Base-by-base conservation (phyloP, 1,140 invertebrate species). In the Hestina assimilis region DNA sequence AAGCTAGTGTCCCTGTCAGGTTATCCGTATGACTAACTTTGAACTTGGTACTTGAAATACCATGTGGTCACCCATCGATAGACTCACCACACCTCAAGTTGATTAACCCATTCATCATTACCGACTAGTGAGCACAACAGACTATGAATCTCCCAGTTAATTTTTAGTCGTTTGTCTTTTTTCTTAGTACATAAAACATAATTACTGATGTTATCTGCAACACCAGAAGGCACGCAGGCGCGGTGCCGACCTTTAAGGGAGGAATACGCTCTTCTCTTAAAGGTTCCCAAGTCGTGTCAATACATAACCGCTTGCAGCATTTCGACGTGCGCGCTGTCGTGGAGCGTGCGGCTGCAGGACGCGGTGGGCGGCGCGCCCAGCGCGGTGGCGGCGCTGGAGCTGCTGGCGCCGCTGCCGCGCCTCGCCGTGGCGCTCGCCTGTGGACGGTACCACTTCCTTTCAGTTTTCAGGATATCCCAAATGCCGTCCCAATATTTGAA, bases 371-470 rank as follows among this genome's bases (percentile, higher is more conserved):
- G 79, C 0, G 66, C 71, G 1, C 60, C 69, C 26, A 67, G 70
- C 6, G 43, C 60, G 3, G 69, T 85, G 8, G 52, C 67, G 0
- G 74, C 74, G 15, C 46, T 85, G 56, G 55, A 63, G 11, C 38
- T 67, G n/a, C 71, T 85, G 41, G 51, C 40, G 3, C 35, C 31
- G 5, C 55, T 79, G 24, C 62, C 45, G 0, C 47, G 75, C 0
- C 66, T 83, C 12, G 82, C 82, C 0, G 41, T 85, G 2, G 79
- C 82, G 2, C 65, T 81, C 1, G 52, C 61, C 1, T 72, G 69
- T 15, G 81, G 79, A 14, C 66, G 80, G 80, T 79, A 31, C 4
- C 8, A 19, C 11, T 6, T 26, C 15, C 15, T 8, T 0, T 35
- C 15, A 28, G n/a, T 9, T 28, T 6, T 28, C 3, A 0, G n/a